A percentile compares a stretch with the other conserved stretches of the same genome.
Evolutionary conservation across 2,113 vertebrate genomes (phyloP).

Genomic region (Potamarius usumacintae): DNA sequence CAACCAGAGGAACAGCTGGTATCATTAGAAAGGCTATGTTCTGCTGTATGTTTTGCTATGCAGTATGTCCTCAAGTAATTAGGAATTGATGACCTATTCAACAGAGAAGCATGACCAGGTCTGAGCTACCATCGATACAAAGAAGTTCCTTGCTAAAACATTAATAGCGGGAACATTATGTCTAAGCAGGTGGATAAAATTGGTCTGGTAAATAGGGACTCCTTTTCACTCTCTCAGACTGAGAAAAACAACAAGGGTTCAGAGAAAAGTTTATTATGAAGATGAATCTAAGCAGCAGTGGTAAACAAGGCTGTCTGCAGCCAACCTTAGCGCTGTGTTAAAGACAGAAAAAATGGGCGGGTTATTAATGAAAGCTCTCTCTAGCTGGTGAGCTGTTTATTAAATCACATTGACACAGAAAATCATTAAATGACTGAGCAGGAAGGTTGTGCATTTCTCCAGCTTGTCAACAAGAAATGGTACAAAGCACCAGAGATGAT

Average conservation of each 20-base stretch:
- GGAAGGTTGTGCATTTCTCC: neutral
- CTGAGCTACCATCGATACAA: no score
- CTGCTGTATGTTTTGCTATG: no score
- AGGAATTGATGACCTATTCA: no score
- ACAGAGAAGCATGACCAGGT: no score
- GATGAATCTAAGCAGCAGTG: constrained; percentile 23
- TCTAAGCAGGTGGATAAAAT: constrained; percentile 19
- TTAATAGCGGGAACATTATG: neutral
- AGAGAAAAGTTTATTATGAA: constrained; percentile 24
- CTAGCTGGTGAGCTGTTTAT: constrained; percentile 27
- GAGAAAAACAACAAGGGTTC: neutral
- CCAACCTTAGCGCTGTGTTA: neutral
- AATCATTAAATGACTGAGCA: neutral
- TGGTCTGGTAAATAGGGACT: neutral
- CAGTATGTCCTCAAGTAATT: no score
- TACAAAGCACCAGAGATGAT: neutral
- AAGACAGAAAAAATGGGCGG: neutral
- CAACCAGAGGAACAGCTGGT: no score
- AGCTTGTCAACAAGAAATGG: neutral
- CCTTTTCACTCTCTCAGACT: neutral
- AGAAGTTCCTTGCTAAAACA: neutral
- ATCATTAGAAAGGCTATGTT: no score
- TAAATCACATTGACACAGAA: constrained; percentile 12
- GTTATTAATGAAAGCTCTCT: constrained; percentile 27
- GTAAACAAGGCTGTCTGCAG: constrained; percentile 13